phyloP scores from a whole-genome alignment of 2,797 vertebrate species.

The Gymnocypris eckloni region DNA sequence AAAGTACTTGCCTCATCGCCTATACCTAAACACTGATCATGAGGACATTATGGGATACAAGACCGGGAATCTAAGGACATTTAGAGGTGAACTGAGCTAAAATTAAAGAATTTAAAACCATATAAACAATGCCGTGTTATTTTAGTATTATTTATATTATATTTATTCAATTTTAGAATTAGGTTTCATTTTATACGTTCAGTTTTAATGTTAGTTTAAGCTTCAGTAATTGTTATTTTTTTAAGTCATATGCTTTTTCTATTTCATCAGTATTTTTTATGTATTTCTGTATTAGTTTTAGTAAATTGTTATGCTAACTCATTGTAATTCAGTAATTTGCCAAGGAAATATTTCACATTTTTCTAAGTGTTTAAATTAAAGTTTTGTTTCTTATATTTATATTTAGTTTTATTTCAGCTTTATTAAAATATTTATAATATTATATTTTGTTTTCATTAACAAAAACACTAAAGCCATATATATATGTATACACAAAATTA shows the following conservation, averaged over 20 bases:
- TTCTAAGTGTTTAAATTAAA: no score
- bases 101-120: not conserved
- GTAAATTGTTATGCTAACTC: not conserved
- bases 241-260: not conserved
- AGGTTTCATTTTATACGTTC: not conserved
- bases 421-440: not conserved
- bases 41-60: not conserved
- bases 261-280: not conserved
- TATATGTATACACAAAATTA: no score
- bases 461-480: no score
- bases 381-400: not conserved
- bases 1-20: not conserved
- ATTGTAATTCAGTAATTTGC: not conserved
- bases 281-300: not conserved
- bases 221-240: not conserved
- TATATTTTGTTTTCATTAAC: not conserved
- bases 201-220: not conserved
- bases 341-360: not conserved
- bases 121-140: not conserved
- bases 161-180: not conserved
- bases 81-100: not conserved
- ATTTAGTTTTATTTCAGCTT: not conserved
- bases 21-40: not conserved
- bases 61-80: not conserved
- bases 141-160: not conserved